Conservation (phyloP, 2,888 invertebrate genomes). For the Charanyca ferruginea region DNA sequence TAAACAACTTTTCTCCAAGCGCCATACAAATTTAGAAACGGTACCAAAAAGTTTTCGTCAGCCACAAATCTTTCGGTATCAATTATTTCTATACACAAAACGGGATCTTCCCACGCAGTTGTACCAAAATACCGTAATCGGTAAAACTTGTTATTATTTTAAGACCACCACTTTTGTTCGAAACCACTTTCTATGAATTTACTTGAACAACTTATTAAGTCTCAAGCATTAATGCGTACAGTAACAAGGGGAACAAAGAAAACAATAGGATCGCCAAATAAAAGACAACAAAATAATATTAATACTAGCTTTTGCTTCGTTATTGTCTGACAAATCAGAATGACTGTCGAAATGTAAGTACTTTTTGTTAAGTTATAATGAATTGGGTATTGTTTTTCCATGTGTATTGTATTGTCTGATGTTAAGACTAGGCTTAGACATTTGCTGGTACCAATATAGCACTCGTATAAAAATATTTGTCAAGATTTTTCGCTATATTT, state of each 20-base stretch:
- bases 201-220: conserved; percentile 59
- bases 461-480: too few species aligned
- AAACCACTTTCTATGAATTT: conserved; percentile 40
- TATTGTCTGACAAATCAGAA: conserved; percentile 60
- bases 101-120: neutral
- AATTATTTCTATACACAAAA: conserved; percentile 12
- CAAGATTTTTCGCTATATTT: neutral
- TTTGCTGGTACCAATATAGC: too few species aligned
- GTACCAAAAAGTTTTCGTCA: neutral
- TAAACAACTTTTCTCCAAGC: neutral
- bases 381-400: conserved; percentile 45
- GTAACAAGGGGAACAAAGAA: conserved; percentile 62
- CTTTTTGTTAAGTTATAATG: conserved; percentile 39
- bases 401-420: conserved; percentile 36
- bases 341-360: conserved; percentile 59
- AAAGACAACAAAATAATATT: conserved; percentile 58
- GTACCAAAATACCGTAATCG: conserved; percentile 35
- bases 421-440: conserved; percentile 1
- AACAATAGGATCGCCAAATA: conserved; percentile 58
- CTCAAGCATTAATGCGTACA: conserved; percentile 56
- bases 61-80: neutral
- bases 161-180: conserved; percentile 38
- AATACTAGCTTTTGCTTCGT: conserved; percentile 47
- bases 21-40: neutral
- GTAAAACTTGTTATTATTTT: conserved; percentile 46